A percentile compares a stretch with the other conserved stretches of the same genome.
These are phyloP conservation scores for Papilio helenus DNA, from an alignment of 1,140 invertebrate species.

Conservation along the genomic window DNA sequence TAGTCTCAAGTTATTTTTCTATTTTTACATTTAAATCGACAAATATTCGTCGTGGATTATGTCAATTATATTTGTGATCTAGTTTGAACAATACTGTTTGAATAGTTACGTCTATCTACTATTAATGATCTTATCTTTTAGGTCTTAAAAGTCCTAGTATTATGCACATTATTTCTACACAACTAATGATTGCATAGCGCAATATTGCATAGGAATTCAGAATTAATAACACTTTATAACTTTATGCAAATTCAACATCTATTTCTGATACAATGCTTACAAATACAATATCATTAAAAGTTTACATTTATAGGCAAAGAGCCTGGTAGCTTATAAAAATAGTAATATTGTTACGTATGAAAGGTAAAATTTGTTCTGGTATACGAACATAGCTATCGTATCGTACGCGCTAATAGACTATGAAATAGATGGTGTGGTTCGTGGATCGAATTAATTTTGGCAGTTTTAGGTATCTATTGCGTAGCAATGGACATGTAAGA, in stretches of 20 bases:
- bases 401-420: constrained; percentile 25
- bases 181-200: not conserved
- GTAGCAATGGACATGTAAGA: constrained; percentile 18
- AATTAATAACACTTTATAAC: constrained; percentile 1
- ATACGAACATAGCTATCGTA: constrained; percentile 8
- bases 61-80: too few relatives aligned
- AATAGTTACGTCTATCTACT: too few relatives aligned
- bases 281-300: not conserved
- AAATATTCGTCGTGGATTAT: too few relatives aligned
- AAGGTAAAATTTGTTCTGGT: constrained; percentile 22
- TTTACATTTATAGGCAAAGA: constrained; percentile 10
- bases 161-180: not conserved
- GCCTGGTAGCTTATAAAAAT: not conserved
- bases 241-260: not conserved
- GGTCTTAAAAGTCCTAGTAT: not conserved
- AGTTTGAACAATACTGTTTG: too few relatives aligned
- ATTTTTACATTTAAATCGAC: too few relatives aligned
- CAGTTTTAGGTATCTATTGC: constrained; percentile 39
- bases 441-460: constrained; percentile 48
- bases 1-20: not conserved
- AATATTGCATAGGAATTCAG: not conserved
- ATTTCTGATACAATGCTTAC: not conserved
- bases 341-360: constrained; percentile 6
- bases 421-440: constrained; percentile 41
- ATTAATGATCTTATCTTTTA: not conserved